Base-by-base conservation (phyloP, 2,797 vertebrate genomes). In the Gadopsis marmoratus region DNA sequence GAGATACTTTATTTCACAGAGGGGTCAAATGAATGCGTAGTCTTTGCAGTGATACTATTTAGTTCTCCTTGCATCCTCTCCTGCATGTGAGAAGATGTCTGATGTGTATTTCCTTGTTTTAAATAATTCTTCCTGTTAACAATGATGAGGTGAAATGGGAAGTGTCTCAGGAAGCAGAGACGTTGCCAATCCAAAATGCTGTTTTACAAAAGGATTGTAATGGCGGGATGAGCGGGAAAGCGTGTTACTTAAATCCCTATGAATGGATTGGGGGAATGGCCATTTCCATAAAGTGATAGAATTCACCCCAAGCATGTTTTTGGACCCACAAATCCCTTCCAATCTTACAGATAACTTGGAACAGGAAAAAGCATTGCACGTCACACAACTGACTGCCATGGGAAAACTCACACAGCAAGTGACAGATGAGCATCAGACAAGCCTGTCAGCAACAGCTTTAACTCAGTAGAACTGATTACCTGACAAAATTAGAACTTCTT, bases 281-380 rank as follows among this genome's bases (percentile, higher is more conserved):
- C 66, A 88, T 92, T 92, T 88, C 88, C 81, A 88, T 89, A 89
- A 91, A 90, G 77, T 86, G 88, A 90, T 86, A 82, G 88, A 88
- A 87, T 89, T 82, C 81, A 59, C 80, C 81, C 74, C 58, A 31
- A 81, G 86, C 62, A 0, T 86, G 75, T 83, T 89, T 89, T 89
- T 84, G 72, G 73, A 33, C 61, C 71, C 63, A 58, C 90, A 93
- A 91, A 92, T 92, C 87, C 84, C 37, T 16, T 66, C 66, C 76
- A 90, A 89, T 89, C 88, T 86, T 53, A 55, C 77, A 81, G 89
- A 90, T 83, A 87, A 85, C 70, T 80, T 65, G 23, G 75, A 83
- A 82, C 70, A 78, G 78, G 78, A 55, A 66, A 82, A 85, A 41
- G 50, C 81, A 82, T 71, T 87, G 69, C 64, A 79, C 76, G 69